These are phyloP conservation scores for Seriola rivoliana DNA, from an alignment of 2,113 vertebrate species.

Conservation along the genomic window DNA sequence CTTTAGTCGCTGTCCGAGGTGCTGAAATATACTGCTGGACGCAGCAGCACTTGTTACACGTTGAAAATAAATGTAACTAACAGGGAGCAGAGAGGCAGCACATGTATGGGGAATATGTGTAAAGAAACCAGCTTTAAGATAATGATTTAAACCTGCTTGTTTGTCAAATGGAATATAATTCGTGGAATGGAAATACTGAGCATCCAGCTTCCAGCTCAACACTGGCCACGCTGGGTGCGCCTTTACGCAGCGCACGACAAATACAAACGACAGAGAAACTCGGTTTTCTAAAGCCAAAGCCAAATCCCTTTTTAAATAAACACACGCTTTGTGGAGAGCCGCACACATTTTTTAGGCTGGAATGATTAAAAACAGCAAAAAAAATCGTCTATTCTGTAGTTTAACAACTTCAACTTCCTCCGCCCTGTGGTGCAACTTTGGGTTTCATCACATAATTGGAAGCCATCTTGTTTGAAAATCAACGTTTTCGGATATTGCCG, in stretches of 20 bases:
- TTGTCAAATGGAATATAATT: background rate
- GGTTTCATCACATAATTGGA: slow-evolving; percentile 2
- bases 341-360: background rate
- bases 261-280: background rate
- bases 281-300: background rate
- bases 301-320: background rate
- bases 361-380: background rate
- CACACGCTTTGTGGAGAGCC: background rate
- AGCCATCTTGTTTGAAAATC: slow-evolving; percentile 30
- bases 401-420: background rate
- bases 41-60: slow-evolving; percentile 13
- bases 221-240: background rate
- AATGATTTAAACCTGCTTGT: background rate
- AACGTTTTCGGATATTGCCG: slow-evolving; percentile 5
- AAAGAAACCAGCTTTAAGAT: background rate
- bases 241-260: background rate
- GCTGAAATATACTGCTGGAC: slow-evolving; percentile 53
- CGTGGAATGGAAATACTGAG: background rate
- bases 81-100: background rate
- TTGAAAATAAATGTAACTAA: background rate
- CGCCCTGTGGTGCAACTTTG: background rate
- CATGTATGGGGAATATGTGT: too few relatives aligned
- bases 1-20: slow-evolving; percentile 76
- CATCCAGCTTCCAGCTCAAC: background rate
- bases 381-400: background rate